Evolutionary conservation across 2,888 invertebrate genomes (phyloP).

Genomic region (Brachycybe producta): DNA sequence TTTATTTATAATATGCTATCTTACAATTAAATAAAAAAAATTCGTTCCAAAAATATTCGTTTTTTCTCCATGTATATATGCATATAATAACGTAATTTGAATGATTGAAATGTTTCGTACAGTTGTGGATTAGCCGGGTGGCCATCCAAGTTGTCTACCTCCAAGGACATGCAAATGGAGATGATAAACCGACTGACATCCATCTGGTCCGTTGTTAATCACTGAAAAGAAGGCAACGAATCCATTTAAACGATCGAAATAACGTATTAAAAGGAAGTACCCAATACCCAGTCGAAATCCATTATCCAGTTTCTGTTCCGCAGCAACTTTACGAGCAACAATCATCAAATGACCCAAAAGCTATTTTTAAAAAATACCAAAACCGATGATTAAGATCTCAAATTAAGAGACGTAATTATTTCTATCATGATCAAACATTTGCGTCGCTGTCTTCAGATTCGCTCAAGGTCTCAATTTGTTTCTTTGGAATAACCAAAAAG

Average conservation of each 20-base stretch:
- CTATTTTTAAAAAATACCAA: constrained; percentile 21
- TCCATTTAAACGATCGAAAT: no score
- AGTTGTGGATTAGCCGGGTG: constrained; percentile 40
- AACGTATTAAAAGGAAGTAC: no score
- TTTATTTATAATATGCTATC: no score
- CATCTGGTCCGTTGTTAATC: constrained; percentile 39
- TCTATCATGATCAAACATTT: constrained; percentile 38
- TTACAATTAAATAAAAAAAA: no score
- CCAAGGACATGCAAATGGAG: constrained; percentile 43
- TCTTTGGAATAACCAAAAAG: constrained; percentile 86
- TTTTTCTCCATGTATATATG: no score
- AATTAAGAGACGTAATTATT: neutral
- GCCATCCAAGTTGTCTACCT: constrained; percentile 40
- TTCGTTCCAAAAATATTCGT: no score
- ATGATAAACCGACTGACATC: constrained; percentile 41
- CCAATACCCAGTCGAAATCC: constrained; percentile 75
- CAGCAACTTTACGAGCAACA: constrained; percentile 35
- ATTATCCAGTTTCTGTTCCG: constrained; percentile 42
- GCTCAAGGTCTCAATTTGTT: constrained; percentile 69
- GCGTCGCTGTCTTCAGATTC: constrained; percentile 62
- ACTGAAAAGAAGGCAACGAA: no score
- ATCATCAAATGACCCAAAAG: constrained; percentile 37
- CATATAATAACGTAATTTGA: no score
- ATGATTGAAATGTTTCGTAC: no score
- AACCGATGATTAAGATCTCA: no score